Base-by-base conservation (phyloP, 30 jellyfish, hydroid and myxozoan genomes). In the Cassiopea andromeda region DNA sequence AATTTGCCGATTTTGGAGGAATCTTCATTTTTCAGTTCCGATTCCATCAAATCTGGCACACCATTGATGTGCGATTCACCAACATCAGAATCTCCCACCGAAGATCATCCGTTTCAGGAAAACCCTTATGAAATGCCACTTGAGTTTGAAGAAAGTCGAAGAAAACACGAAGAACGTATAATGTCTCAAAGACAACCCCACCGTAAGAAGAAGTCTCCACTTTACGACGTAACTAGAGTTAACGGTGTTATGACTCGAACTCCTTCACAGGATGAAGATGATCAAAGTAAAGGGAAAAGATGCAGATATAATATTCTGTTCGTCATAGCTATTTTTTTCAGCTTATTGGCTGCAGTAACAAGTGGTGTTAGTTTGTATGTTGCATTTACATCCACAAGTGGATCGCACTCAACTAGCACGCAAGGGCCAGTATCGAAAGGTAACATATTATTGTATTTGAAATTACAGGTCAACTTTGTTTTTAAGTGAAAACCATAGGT, bases 131-230 rank as follows among this genome's bases (percentile, higher is more conserved):
- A 87, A 70, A 49, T 67, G 48, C 94, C 94, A 3, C 4, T 78
- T 1, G 88, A 87, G 43, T 87, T 87, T 60, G 90, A 87, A 48
- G 12, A 38, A 0, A 83, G 54, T 12, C 85, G 94, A 48, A 17
- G 46, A 54, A 69, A 85, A 87, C 94, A 87, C 80, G 94, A 87
- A 69, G 80, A 78, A 46, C 85, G 80, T 60, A 87, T 87, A 80
- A 77, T 87, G 6, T 83, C 80, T 17, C 86, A 69, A 6, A 69
- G 94, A 69, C 16, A 44, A 48, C 19, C 71, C 1, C 80, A 59
- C 87, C 69, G 80, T 75, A 87, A 87, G 80, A 87, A 87, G 83
- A 59, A 78, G 1, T 87, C 90, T 46, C 71, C 82, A 60, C 47
- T 87, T 3, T 87, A 87, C 59, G 94, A 87, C 46, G 81, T 60